Conservation (phyloP, 1,140 invertebrate genomes). For the Drosophila suzukii region DNA sequence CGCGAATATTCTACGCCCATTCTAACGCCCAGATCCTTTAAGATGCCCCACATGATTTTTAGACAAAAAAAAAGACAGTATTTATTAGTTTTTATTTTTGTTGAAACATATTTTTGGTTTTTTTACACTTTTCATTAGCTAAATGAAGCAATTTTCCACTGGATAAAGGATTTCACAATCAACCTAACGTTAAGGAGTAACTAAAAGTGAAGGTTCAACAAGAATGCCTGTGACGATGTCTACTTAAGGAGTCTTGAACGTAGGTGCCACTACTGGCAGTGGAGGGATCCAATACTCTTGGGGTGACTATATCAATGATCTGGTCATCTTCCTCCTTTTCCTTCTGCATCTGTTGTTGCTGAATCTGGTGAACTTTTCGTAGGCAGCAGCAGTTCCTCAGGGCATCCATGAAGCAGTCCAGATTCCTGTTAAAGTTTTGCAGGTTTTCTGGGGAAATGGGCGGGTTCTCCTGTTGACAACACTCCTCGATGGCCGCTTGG, state of each 20-base stretch:
- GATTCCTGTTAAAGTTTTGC: slow-evolving; percentile 44
- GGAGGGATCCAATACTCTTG: slow-evolving; percentile 8
- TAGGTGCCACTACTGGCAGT: background rate
- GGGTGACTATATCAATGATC: background rate
- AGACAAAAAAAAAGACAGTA: background rate
- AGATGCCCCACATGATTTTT: no score
- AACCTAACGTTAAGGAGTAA: slow-evolving; percentile 38
- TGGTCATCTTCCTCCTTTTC: background rate
- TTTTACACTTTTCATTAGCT: slow-evolving; percentile 8
- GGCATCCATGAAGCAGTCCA: slow-evolving; percentile 53
- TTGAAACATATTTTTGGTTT: slow-evolving; percentile 16
- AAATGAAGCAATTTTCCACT: slow-evolving; percentile 23
- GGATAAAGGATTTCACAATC: slow-evolving; percentile 23
- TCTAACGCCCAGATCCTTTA: no score
- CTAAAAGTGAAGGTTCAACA: slow-evolving; percentile 28
- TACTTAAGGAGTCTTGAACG: background rate
- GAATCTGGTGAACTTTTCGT: slow-evolving; percentile 39
- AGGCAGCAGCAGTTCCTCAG: slow-evolving; percentile 57
- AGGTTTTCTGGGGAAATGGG: slow-evolving; percentile 13
- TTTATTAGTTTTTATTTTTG: slow-evolving; percentile 23
- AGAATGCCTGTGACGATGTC: slow-evolving; percentile 13
- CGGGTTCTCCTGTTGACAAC: background rate
- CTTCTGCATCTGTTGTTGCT: slow-evolving; percentile 24
- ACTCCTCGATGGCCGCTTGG: slow-evolving; percentile 51
- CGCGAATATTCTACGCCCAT: no score